Evolutionary conservation across 1,140 invertebrate genomes (phyloP), one percentile per base, ranked within the genome.

Genomic region (Meloidogyne hapla): DNA sequence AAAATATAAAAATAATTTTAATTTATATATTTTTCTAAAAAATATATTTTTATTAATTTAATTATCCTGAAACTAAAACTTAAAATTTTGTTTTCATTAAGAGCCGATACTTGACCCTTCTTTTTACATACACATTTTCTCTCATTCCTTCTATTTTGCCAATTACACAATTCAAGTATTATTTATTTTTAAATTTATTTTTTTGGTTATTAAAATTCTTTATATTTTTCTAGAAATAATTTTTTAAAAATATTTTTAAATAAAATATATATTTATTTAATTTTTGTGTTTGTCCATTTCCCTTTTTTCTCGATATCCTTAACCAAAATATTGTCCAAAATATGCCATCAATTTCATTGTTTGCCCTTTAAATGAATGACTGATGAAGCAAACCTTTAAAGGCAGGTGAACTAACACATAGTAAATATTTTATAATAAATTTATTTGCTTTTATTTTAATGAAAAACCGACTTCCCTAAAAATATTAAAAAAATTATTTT

Each of bases 1-100:
- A 18, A 65, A 2, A 26, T 65, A 21, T 26, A 65, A 66, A 18
- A 18, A 40, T 9, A 40, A 18, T 21, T 21, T 21, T 66, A 25
- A 26, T 33, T 26, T 26, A n/a, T n/a, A n/a, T n/a, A n/a, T n/a
- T n/a, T n/a, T n/a, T n/a, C n/a, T n/a, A n/a, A n/a, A n/a, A n/a
- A n/a, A n/a, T n/a, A n/a, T n/a, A 66, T 28, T 66, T 66, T 23
- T 66, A 66, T 15, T 66, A 18, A 66, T 28, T 66, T 33, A 26
- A 66, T 66, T 66, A 28, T 66, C 38, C 65, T 66, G 26, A 66
- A 66, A 66, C 26, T 21, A 66, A 66, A 40, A 21, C 38, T 26
- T 1, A 12, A 66, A 66, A 18, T 21, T 66, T 25, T 66, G 4
- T 38, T 65, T 65, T 15, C 64, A 65, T 33, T 33, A 66, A 56